phyloP scores from a whole-genome alignment of 2,113 vertebrate species.

The Periophthalmodon schlosseri region DNA sequence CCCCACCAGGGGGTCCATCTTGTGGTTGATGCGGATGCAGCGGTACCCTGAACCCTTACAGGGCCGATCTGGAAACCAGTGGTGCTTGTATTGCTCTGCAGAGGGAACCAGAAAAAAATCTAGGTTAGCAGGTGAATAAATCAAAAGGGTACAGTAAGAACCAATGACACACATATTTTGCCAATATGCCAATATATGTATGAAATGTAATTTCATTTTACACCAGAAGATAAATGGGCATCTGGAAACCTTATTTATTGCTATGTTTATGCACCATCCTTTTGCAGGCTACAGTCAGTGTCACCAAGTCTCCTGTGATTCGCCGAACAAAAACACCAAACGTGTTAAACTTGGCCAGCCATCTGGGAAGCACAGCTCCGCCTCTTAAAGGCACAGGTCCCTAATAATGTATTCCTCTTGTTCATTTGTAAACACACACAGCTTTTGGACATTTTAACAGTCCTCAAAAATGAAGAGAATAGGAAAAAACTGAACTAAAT shows the following conservation, averaged over 20 bases:
- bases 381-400: conserved; percentile 63
- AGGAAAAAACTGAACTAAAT: neutral
- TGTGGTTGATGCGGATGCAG: conserved; percentile 99
- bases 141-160: conserved; percentile 11
- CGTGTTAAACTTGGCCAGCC: conserved; percentile 58
- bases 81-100: conserved; percentile 98
- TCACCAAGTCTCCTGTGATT: conserved; percentile 67
- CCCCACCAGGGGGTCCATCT: conserved; percentile 99
- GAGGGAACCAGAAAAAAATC: neutral
- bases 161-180: neutral
- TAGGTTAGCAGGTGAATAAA: neutral
- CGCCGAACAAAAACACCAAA: conserved; percentile 64
- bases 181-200: too few relatives aligned
- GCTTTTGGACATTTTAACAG: neutral
- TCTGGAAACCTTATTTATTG: conserved; percentile 59
- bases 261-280: conserved; percentile 65
- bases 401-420: conserved; percentile 21
- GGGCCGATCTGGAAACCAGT: conserved; percentile 99
- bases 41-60: conserved; percentile 98
- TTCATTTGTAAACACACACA: neutral
- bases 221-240: conserved; percentile 20
- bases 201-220: neutral
- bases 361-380: conserved; percentile 53
- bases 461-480: neutral
- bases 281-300: conserved; percentile 32